Evolutionary conservation across 2,113 vertebrate genomes (phyloP).

Genomic region (Phaethon lepturus): DNA sequence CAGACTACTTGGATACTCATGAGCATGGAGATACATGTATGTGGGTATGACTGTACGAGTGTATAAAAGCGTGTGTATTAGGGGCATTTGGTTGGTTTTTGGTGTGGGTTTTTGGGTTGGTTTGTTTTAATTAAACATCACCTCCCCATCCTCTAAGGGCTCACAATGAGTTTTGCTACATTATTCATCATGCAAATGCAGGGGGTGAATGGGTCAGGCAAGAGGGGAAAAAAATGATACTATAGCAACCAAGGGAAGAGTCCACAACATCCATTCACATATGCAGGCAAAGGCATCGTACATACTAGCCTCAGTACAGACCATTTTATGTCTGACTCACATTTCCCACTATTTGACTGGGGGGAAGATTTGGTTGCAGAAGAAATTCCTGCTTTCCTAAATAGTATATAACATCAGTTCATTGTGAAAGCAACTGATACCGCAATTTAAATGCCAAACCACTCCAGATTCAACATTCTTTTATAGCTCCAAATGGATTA

Average conservation of each 20-base stretch:
- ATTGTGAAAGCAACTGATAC: neutral
- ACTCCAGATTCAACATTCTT: conserved; percentile 29
- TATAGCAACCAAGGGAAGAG: neutral
- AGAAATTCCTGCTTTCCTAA: neutral
- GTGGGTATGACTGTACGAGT: fast-evolving
- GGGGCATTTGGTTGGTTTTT: neutral
- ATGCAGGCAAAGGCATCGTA: neutral
- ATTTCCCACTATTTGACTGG: neutral
- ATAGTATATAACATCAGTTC: neutral
- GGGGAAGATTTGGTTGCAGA: neutral
- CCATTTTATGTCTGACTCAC: neutral
- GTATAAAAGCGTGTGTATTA: too few species aligned
- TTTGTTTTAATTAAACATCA: neutral
- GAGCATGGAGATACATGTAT: neutral
- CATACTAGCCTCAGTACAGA: neutral
- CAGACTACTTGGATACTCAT: neutral
- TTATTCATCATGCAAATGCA: neutral
- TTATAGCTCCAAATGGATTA: conserved; percentile 36
- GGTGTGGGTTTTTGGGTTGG: neutral
- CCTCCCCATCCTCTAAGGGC: neutral
- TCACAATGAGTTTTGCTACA: neutral
- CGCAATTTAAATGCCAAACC: conserved; percentile 26
- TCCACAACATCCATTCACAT: neutral
- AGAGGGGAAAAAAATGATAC: neutral
- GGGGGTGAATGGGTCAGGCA: neutral